Conservation (phyloP, 2,113 vertebrate genomes). For the Pluvianellus socialis region DNA sequence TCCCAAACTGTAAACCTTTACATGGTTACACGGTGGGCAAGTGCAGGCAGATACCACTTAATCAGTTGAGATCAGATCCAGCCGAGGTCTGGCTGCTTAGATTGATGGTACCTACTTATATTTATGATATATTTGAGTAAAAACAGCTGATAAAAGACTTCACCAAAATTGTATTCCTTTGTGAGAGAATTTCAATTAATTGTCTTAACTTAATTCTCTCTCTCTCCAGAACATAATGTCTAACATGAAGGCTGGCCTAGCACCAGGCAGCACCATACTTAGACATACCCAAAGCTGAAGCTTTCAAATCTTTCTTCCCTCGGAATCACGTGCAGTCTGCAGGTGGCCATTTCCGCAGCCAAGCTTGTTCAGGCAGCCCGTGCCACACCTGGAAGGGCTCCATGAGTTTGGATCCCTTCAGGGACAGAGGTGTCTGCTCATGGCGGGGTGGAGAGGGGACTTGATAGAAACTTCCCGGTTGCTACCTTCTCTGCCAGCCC, state of each 20-base stretch:
- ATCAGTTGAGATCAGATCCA: constrained; percentile 1
- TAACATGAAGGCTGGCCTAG: neutral
- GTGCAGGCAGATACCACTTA: neutral
- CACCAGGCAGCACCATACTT: accelerated
- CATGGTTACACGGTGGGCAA: neutral
- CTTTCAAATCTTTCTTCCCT: neutral
- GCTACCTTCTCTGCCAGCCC: neutral
- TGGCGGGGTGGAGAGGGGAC: accelerated
- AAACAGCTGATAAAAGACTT: neutral
- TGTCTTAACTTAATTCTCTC: neutral
- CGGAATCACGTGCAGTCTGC: neutral
- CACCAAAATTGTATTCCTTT: neutral
- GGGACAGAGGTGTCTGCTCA: neutral
- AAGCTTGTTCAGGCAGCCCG: neutral
- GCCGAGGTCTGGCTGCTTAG: neutral
- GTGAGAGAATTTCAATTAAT: neutral
- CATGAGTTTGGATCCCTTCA: accelerated
- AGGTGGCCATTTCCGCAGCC: neutral
- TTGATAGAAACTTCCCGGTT: neutral
- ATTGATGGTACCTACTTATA: neutral
- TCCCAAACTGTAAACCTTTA: constrained; percentile 40
- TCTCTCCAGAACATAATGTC: neutral
- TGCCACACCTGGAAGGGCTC: neutral
- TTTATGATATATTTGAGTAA: neutral
- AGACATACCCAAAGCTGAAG: neutral